Evolutionary conservation across 1,140 invertebrate species (phyloP), one percentile per base, ranked within the genome.

Genomic region (Cataglyphis hispanica): DNA sequence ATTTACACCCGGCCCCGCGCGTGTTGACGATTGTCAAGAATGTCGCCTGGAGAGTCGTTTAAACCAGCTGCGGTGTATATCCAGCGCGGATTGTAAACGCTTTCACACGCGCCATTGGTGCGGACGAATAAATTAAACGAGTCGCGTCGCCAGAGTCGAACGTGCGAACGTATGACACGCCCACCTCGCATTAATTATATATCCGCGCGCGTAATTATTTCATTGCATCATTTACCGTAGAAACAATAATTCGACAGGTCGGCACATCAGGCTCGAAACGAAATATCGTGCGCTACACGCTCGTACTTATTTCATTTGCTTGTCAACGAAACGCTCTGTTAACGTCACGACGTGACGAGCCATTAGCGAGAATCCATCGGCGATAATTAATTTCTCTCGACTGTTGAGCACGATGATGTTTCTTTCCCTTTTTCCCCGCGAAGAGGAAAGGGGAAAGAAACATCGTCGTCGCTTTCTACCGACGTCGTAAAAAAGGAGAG

Each of bases 71-170:
- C n/a, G 37, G 37, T 60, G 37, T 60, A 40, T 58, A 50, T 31
- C 46, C 16, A 19, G 37, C 46, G 53, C 13, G 66, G 60, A 83
- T 58, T 46, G 53, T 46, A 74, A 81, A 83, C 53, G 67, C 60
- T 83, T 83, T 72, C 78, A 83, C 78, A 74, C 78, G 78, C 78
- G 53, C 27, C 27, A 43, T 60, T 2, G 78, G 37, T 46, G 78
- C 50, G 67, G 74, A 22, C 37, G 67, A 83, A 83, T 83, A 83
- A 83, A 83, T 83, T 58, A 58, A 83, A 83, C 40, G 67, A 61
- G 22, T 63, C 25, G 31, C 6, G 46, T 25, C 34, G 53, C 53
- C 64, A 27, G 37, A 27, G 34, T 31, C 46, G 31, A 40, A 50
- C 46, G 46, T 34, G 53, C 31, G 37, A 66, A 67, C 61, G 19